These are phyloP conservation scores for Phymatocera aterrima DNA, from an alignment of 2,888 invertebrate species.

Conservation along the genomic window DNA sequence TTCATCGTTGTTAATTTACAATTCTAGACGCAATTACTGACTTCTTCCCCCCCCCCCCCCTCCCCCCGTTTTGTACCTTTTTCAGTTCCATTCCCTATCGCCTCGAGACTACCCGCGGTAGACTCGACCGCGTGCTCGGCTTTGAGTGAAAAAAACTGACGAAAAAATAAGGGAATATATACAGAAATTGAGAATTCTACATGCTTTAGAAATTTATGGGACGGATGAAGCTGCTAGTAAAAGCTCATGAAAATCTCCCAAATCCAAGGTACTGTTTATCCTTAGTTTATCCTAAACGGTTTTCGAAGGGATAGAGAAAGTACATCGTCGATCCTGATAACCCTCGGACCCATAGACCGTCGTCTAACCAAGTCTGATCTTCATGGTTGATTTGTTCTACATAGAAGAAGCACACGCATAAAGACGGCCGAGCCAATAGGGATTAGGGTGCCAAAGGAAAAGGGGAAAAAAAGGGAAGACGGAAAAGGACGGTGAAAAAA, in stretches of 20 bases:
- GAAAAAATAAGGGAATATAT: no score
- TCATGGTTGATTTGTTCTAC: conserved; percentile 24
- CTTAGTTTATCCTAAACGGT: conserved; percentile 4
- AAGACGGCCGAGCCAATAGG: background rate
- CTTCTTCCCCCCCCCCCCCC: no score
- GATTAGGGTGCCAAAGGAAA: conserved; percentile 1
- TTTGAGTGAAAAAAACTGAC: no score
- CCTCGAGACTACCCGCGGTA: no score
- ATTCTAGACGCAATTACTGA: no score
- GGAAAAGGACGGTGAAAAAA: no score
- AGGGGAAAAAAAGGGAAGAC: background rate
- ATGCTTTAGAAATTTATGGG: no score
- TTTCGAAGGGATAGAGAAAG: conserved; percentile 12
- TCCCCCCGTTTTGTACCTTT: no score
- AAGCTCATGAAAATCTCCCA: background rate
- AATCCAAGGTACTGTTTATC: background rate
- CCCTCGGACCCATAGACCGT: conserved; percentile 16
- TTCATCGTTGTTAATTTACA: no score
- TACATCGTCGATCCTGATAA: conserved; percentile 23
- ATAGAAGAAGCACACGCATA: background rate
- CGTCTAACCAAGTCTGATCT: conserved; percentile 17
- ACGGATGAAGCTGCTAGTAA: background rate
- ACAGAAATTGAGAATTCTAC: no score
- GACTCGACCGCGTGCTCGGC: no score
- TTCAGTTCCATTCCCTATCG: no score